Evolutionary conservation across 2,888 invertebrate species (phyloP).

Genomic region (Sympetrum striolatum): DNA sequence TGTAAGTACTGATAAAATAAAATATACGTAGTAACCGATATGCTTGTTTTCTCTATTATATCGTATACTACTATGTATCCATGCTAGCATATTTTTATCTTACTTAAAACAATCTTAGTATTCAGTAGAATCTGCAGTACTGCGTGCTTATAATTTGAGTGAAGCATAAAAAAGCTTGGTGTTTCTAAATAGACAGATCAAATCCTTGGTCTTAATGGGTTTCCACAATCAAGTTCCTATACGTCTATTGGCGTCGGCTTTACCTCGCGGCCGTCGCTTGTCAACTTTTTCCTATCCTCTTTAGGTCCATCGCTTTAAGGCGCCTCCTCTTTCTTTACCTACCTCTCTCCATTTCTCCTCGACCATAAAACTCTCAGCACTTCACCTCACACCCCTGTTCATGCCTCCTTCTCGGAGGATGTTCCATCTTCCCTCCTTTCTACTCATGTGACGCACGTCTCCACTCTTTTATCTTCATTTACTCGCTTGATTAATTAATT

Average conservation of each 20-base stretch:
- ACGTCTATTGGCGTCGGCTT: not conserved
- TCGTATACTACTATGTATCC: too few species aligned
- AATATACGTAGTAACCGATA: too few species aligned
- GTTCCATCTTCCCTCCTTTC: not conserved
- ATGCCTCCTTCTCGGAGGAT: not conserved
- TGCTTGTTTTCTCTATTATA: too few species aligned
- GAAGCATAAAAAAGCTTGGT: too few species aligned
- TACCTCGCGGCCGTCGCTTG: not conserved
- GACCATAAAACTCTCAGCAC: slow-evolving; percentile 17
- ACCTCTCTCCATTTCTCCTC: not conserved
- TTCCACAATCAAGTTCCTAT: not conserved
- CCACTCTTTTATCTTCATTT: not conserved
- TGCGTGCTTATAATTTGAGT: too few species aligned
- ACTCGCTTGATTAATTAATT: not conserved
- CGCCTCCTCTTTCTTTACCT: not conserved
- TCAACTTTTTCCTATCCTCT: not conserved
- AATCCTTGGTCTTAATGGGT: too few species aligned
- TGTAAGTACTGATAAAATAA: too few species aligned
- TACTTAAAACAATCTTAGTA: too few species aligned
- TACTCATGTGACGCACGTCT: not conserved
- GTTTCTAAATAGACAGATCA: too few species aligned
- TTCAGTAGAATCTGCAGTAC: too few species aligned
- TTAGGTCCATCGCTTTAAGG: slow-evolving; percentile 5
- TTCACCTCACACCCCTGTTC: not conserved
- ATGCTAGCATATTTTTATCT: too few species aligned